Evolutionary conservation across 1,140 invertebrate genomes (phyloP).

Genomic region (Nymphalis io): DNA sequence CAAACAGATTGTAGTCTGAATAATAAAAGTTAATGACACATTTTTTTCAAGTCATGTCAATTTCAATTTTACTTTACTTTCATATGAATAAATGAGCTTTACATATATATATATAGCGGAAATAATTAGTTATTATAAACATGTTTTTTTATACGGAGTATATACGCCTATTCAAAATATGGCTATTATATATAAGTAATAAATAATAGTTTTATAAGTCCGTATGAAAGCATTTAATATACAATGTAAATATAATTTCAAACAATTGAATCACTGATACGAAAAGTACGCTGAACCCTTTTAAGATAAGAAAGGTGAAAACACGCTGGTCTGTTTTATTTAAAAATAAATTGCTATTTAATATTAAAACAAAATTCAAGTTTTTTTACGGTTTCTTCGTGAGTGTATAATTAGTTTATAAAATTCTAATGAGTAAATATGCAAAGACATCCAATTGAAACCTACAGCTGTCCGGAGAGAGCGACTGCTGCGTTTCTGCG

Average conservation of each 20-base stretch:
- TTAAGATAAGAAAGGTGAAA: constrained; percentile 15
- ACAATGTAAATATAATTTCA: not conserved
- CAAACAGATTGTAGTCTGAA: constrained; percentile 40
- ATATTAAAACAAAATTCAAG: not conserved
- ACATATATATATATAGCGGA: too few species aligned
- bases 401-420: too few species aligned
- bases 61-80: too few species aligned
- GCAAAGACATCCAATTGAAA: not conserved
- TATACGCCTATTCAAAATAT: too few species aligned
- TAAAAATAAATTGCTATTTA: not conserved
- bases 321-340: not conserved
- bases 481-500: constrained; percentile 12
- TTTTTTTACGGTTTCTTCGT: too few species aligned
- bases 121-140: too few species aligned
- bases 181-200: too few species aligned
- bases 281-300: constrained; percentile 7
- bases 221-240: not conserved
- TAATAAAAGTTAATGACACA: constrained; percentile 40
- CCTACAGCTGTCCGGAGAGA: constrained; percentile 15
- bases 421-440: not conserved
- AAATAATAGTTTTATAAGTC: not conserved
- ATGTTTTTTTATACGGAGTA: too few species aligned
- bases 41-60: constrained; percentile 30
- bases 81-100: too few species aligned
- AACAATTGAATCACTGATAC: constrained; percentile 4